Evolutionary conservation across 2,797 vertebrate species (phyloP).

Genomic region (Poeciliopsis presidionis): DNA sequence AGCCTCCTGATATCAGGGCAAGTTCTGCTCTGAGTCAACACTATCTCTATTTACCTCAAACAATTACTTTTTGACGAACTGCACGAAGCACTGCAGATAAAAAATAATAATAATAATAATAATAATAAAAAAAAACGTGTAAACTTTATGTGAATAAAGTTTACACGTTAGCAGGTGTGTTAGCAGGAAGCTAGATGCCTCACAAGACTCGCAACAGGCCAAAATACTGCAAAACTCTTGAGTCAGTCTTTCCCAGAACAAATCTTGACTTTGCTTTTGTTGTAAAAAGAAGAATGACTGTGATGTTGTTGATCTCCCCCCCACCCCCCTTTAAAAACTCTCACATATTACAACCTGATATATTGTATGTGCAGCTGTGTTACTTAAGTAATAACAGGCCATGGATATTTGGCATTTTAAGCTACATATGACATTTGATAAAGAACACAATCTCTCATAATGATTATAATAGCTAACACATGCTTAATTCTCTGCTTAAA

Average conservation of each 20-base stretch:
- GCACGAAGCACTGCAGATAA: not conserved
- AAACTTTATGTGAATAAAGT: not conserved
- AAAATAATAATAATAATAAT: not conserved
- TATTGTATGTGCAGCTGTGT: not conserved
- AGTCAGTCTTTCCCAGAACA: not conserved
- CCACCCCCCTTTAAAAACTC: no score
- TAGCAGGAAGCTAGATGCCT: not conserved
- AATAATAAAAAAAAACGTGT: not conserved
- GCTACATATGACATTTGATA: constrained; percentile 11
- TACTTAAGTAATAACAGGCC: not conserved
- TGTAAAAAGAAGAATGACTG: not conserved
- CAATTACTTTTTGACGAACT: not conserved
- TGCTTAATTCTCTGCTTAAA: constrained; percentile 10
- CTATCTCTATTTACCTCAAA: not conserved
- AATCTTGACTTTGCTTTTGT: not conserved
- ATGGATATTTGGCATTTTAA: constrained; percentile 13
- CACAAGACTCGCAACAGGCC: not conserved
- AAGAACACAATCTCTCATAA: constrained; percentile 10
- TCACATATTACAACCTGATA: not conserved
- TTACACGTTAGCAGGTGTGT: no score
- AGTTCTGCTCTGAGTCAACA: not conserved
- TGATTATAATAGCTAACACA: not conserved
- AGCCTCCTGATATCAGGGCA: not conserved
- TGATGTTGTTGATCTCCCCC: not conserved
- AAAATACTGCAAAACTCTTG: not conserved